Conservation (phyloP, 2,797 vertebrate species). For the Heliangelus exortis region DNA sequence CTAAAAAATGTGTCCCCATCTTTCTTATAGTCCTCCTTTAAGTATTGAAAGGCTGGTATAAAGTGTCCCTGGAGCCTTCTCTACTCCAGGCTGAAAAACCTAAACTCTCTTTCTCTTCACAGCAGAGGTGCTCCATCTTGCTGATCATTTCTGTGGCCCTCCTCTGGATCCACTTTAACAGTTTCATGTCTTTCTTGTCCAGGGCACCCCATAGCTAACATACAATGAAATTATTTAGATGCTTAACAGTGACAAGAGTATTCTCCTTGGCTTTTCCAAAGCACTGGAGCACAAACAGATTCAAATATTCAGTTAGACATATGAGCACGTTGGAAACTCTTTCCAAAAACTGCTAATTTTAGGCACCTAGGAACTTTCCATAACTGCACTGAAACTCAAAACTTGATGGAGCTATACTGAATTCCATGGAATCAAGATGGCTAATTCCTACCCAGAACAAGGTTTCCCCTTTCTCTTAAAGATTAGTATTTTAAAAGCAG, state of each 20-base stretch:
- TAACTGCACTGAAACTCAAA: not conserved
- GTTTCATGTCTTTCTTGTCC: not conserved
- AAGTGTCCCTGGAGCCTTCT: fast-evolving
- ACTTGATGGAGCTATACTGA: not conserved
- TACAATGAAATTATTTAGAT: not conserved
- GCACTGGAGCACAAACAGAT: not conserved
- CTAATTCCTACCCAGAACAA: not conserved
- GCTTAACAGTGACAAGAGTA: not conserved
- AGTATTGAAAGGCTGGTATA: not conserved
- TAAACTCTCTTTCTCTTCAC: fast-evolving
- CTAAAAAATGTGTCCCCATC: not conserved
- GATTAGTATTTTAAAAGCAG: not conserved
- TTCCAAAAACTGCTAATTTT: not conserved
- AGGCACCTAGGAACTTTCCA: fast-evolving
- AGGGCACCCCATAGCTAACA: not conserved
- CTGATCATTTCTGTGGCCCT: not conserved
- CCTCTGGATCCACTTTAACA: not conserved
- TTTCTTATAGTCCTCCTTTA: not conserved
- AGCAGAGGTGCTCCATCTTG: fast-evolving
- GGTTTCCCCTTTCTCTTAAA: not conserved
- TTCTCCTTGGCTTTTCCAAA: not conserved
- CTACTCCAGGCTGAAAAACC: not conserved
- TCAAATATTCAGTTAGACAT: not conserved
- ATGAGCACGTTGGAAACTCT: not conserved
- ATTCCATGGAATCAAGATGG: not conserved